Conservation (phyloP, 2,888 invertebrate genomes). For the Pilophorus perplexus region DNA sequence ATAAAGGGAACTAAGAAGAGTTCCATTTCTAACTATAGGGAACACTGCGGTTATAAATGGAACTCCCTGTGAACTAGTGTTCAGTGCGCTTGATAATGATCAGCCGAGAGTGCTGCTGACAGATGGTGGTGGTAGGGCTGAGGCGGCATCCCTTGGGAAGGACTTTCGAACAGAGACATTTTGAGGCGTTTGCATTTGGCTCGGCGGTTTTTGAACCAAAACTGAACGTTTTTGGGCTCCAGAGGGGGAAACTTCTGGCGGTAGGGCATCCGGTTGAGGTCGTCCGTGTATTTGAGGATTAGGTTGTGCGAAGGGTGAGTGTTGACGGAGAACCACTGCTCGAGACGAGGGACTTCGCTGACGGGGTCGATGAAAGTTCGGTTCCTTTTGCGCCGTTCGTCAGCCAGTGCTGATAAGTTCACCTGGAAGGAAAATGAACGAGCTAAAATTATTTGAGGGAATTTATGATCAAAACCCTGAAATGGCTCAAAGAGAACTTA, state of each 20-base stretch:
- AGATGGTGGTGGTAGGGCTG: constrained; percentile 47
- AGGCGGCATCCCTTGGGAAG: constrained; percentile 43
- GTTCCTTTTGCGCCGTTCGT: constrained; percentile 89
- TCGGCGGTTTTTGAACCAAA: constrained; percentile 98
- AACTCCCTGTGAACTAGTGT: no score
- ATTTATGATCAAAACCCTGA: no score
- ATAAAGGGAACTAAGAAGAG: no score
- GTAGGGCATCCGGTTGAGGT: constrained; percentile 94
- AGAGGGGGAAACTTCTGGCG: constrained; percentile 97
- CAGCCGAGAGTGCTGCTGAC: constrained; percentile 46
- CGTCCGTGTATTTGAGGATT: constrained; percentile 96
- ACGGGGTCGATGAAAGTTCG: constrained; percentile 99
- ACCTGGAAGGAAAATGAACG: no score
- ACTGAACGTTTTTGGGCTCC: constrained; percentile 98
- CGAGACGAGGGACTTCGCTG: constrained; percentile 90
- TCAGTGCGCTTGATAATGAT: constrained; percentile 46
- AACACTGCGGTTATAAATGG: no score
- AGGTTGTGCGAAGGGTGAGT: constrained; percentile 98
- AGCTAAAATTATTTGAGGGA: no score
- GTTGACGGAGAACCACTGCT: constrained; percentile 95
- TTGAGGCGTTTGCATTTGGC: constrained; percentile 97
- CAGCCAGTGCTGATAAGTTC: constrained; percentile 52
- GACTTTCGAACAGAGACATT: constrained; percentile 77
- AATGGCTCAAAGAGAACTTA: no score
- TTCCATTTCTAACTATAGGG: no score